Percentiles rank a stretch among this genome's conserved stretches.
phyloP scores from a whole-genome alignment of 2,888 invertebrate species.

The Malacosoma neustria region DNA sequence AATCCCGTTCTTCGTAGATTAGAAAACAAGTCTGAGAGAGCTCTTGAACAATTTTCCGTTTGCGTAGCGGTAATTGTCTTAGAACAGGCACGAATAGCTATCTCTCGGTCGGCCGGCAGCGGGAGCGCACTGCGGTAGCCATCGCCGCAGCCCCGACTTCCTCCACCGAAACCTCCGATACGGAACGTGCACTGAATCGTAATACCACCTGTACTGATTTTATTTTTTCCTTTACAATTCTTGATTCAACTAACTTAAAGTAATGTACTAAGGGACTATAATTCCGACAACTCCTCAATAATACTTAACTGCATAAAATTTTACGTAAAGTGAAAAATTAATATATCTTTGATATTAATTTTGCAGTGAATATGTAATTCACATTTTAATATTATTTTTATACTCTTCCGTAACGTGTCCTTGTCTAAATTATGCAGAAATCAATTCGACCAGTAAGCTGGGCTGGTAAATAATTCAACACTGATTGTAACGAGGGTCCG shows the following conservation, averaged over 20 bases:
- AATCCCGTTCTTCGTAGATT: slow-evolving; percentile 48
- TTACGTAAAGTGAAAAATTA: too few species aligned
- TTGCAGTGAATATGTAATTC: slow-evolving; percentile 9
- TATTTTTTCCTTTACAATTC: slow-evolving; percentile 60
- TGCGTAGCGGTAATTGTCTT: slow-evolving; percentile 69
- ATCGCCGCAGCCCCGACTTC: slow-evolving; percentile 37
- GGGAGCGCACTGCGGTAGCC: slow-evolving; percentile 58
- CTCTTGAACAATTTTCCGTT: slow-evolving; percentile 65
- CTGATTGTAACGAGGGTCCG: slow-evolving; percentile 65
- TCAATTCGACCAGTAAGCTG: slow-evolving; percentile 58
- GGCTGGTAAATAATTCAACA: slow-evolving; percentile 65
- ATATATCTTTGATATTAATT: slow-evolving; percentile 9
- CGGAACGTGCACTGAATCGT: slow-evolving; percentile 62
- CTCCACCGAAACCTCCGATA: slow-evolving; percentile 55
- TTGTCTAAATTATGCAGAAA: slow-evolving; percentile 66
- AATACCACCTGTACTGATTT: slow-evolving; percentile 66
- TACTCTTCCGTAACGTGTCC: slow-evolving; percentile 36
- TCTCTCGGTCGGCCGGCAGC: slow-evolving; percentile 31
- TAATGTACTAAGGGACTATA: slow-evolving; percentile 42
- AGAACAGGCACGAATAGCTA: slow-evolving; percentile 53
- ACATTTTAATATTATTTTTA: slow-evolving; percentile 43
- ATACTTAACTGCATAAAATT: too few species aligned
- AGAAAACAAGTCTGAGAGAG: slow-evolving; percentile 63
- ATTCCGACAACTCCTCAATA: too few species aligned
- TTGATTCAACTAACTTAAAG: slow-evolving; percentile 58